Base-by-base conservation (phyloP, 2,113 vertebrate species). In the Dromas ardeola region DNA sequence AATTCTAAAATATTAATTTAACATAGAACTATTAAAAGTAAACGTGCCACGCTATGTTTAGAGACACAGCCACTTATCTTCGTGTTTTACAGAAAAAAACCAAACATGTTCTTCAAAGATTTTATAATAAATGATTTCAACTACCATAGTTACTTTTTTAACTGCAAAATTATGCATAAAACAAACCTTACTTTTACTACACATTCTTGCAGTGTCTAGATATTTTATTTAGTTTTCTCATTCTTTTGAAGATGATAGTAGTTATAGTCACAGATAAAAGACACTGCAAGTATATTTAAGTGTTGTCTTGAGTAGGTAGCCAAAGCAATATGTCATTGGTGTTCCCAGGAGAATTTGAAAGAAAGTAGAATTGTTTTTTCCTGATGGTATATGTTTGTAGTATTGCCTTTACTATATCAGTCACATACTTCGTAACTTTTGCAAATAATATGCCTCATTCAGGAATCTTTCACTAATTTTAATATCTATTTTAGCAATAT, bases 361-460 rank as follows among this genome's bases (percentile, higher is more conserved):
- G 3, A 79, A 21, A 0, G 0, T 29, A 22, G 1, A 2, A 38
- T 7, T 27, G 2, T 0, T 52, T 86, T 92, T 71, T 36, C 36
- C 19, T 40, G 27, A 25, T 21, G 9, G 13, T 21, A 34, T 42
- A 6, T 38, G 11, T 56, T 78, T 56, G 5, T 52, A 47, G 5
- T 84, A 20, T 25, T 74, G 6, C 2, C 5, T 81, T 88, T 67
- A 49, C 11, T 61, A 4, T 55, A 47, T 36, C 26, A 50, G 26
- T 70, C 17, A 36, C 26, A 20, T 11, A 32, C 3, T 21, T 71
- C 2, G 22, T 74, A 32, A 32, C 4, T 63, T 81, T n/a, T 15
- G 45, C 13, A 84, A 81, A 72, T 56, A 55, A 49, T 12, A 40
- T 62, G 6, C 5, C 6, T 70, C 7, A 66, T 81, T 59, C 20